A percentile compares a stretch with the other conserved stretches of the same genome.
Evolutionary conservation across 2,888 invertebrate species (phyloP).

Genomic region (Dilophus febrilis): DNA sequence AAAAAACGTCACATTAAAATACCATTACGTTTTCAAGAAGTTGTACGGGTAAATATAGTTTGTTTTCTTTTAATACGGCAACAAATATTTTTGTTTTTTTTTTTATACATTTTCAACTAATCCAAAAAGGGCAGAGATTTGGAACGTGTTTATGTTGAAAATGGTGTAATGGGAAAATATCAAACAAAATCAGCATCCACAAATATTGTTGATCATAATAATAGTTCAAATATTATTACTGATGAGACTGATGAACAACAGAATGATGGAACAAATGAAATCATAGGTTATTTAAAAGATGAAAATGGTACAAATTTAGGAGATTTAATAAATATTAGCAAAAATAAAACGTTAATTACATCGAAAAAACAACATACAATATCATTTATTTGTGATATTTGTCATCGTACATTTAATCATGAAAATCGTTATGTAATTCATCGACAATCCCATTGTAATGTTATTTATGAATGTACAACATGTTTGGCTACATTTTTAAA

Average conservation of each 20-base stretch:
- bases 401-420: slow-evolving; percentile 32
- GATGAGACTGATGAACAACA: slow-evolving; percentile 8
- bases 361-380: slow-evolving; percentile 2
- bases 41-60: slow-evolving; percentile 26
- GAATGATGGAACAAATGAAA: slow-evolving; percentile 25
- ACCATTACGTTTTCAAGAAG: slow-evolving; percentile 41
- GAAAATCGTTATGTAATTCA: slow-evolving; percentile 38
- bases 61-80: not conserved
- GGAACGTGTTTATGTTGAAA: slow-evolving; percentile 52
- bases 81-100: too few species aligned
- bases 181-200: too few species aligned
- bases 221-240: slow-evolving; percentile 7
- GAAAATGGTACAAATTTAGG: slow-evolving; percentile 40
- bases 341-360: slow-evolving; percentile 12
- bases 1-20: slow-evolving; percentile 46
- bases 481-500: slow-evolving; percentile 34
- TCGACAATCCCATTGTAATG: slow-evolving; percentile 41
- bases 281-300: slow-evolving; percentile 50
- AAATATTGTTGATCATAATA: too few species aligned
- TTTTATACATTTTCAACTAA: too few species aligned
- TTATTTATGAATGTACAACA: slow-evolving; percentile 39
- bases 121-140: slow-evolving; percentile 47
- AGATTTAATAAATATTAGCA: slow-evolving; percentile 40
- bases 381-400: slow-evolving; percentile 29
- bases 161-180: slow-evolving; percentile 56